Evolutionary conservation across 1,140 invertebrate species (phyloP), one percentile per base, ranked within the genome.

Genomic region (Cherax destructor): DNA sequence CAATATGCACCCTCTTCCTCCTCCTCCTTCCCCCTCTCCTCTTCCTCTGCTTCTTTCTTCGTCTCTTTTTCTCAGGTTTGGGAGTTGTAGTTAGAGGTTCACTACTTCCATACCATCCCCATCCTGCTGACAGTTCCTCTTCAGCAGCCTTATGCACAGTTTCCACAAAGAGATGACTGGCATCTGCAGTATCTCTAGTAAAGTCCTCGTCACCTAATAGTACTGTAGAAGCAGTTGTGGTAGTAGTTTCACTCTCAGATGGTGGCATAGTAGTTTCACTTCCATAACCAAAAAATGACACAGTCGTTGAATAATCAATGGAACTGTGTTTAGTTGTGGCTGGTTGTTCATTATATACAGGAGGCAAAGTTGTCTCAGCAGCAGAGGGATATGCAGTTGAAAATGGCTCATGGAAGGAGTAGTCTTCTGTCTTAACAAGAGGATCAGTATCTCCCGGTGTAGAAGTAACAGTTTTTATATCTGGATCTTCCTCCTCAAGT

Each of bases 21-120:
- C 79, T 91, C 49, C 56, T 80, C 65, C 76, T 79, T n/a, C 24
- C 50, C 84, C 78, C 72, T 47, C 65, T 77, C 13, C 52, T 84
- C 76, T 83, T 91, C 84, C 65, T 86, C 84, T 87, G n/a, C 72
- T 79, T 86, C 69, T 83, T 91, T n/a, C 84, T 87, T 47, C 72
- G 21, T 50, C 59, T 88, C 59, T 59, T 89, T 59, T 85, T 91
- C 56, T 77, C 18, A 61, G 72, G 47, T 52, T 84, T 84, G 47
- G 83, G 30, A 50, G 88, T 83, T 5, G 81, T 78, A 13, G 69
- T n/a, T 24, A 47, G 18, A 4, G 74, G 74, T 21, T 78, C 83
- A 13, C n/a, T 21, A 24, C 21, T 91, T 18, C 83, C 83, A 72
- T 85, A 86, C 89, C 89, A 91, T 13, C 89, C 89, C 89, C 89